These are phyloP conservation scores for Apodemus agrarius DNA, from an alignment of 2,797 vertebrate species.

Conservation along the genomic window DNA sequence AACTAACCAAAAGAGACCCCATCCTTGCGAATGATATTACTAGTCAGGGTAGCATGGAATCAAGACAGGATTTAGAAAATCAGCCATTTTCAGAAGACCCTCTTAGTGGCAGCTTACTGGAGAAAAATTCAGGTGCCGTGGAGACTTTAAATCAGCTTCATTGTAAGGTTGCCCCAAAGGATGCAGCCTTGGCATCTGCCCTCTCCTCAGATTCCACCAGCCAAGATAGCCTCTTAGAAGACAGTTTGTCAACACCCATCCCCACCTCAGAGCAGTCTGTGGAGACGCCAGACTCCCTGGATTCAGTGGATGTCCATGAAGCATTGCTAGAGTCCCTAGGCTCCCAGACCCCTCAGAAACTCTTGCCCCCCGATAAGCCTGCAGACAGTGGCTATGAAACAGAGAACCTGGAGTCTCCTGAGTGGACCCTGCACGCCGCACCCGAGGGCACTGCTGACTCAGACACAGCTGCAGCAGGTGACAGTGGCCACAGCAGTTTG, in stretches of 20 bases:
- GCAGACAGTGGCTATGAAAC: conserved; percentile 99
- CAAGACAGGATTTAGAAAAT: conserved; percentile 39
- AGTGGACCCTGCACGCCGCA: conserved; percentile 95
- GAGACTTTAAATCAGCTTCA: conserved; percentile 40
- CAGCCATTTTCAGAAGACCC: conserved; percentile 53
- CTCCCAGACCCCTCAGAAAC: conserved; percentile 90
- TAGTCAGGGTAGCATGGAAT: not conserved
- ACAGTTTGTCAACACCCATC: conserved; percentile 89
- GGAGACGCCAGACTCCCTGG: conserved; percentile 95
- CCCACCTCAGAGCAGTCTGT: conserved; percentile 89
- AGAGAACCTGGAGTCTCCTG: conserved; percentile 98
- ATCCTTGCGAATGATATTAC: conserved; percentile 30
- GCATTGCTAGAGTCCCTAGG: conserved; percentile 88
- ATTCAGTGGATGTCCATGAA: conserved; percentile 93
- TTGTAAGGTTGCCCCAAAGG: conserved; percentile 79
- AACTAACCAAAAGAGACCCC: conserved; percentile 3
- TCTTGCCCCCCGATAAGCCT: conserved; percentile 94
- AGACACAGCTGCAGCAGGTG: conserved; percentile 70
- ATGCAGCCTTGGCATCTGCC: conserved; percentile 87
- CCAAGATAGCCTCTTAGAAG: conserved; percentile 95
- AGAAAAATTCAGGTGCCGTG: conserved; percentile 78
- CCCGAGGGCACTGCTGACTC: conserved; percentile 85
- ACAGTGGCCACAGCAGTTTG: conserved; percentile 55
- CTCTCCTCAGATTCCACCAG: conserved; percentile 93
- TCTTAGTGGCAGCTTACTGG: conserved; percentile 78